Evolutionary conservation across 2,113 vertebrate species (phyloP).

Genomic region (Antechinus stuartii): DNA sequence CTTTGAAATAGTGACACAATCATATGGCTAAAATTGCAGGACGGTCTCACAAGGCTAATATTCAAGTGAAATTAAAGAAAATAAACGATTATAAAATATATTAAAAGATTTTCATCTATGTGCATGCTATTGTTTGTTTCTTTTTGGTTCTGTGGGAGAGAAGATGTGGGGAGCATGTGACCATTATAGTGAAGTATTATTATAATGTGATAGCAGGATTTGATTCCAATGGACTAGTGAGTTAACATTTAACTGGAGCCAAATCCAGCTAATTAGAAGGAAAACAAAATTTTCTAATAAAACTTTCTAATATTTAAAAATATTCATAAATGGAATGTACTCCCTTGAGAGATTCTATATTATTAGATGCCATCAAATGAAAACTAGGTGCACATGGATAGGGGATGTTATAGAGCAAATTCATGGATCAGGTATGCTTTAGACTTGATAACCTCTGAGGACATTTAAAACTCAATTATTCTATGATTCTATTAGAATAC

Average conservation of each 20-base stretch:
- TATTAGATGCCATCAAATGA: not conserved
- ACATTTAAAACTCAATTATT: not conserved
- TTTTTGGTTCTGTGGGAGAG: not conserved
- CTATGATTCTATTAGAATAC: not conserved
- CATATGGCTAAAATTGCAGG: not conserved
- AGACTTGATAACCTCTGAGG: not conserved
- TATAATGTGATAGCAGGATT: not conserved
- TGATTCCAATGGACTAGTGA: not conserved
- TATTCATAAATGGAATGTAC: not conserved
- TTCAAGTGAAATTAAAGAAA: not conserved
- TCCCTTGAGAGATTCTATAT: not conserved
- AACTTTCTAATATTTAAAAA: not conserved
- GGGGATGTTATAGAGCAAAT: not conserved
- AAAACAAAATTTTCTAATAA: not conserved
- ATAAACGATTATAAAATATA: not conserved
- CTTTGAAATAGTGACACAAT: not conserved
- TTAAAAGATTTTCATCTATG: not conserved
- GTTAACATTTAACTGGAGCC: not conserved
- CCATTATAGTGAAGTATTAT: not conserved
- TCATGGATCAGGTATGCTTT: not conserved
- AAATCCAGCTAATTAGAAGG: not conserved
- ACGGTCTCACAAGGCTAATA: not conserved
- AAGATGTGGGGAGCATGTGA: not conserved
- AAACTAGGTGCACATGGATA: not conserved
- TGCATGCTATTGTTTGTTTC: too few species aligned